Conservation (phyloP, 1,140 invertebrate genomes). For the Neuroterus valhalla region DNA sequence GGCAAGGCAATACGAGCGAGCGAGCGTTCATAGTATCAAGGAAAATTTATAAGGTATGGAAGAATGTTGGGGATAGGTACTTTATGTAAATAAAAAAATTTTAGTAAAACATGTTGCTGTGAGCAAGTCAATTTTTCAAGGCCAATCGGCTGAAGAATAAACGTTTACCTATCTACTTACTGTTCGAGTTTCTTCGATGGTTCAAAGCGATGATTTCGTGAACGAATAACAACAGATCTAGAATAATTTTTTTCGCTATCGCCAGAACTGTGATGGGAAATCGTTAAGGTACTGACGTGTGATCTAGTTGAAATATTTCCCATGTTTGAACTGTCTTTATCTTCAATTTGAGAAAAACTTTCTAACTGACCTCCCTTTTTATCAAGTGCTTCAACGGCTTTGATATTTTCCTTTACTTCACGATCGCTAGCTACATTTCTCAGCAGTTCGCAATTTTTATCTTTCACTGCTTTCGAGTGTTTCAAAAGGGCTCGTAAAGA, state of each 20-base stretch:
- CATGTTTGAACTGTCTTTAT: slow-evolving; percentile 52
- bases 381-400: slow-evolving; percentile 36
- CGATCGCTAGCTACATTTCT: slow-evolving; percentile 63
- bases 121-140: too few species aligned
- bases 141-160: too few species aligned
- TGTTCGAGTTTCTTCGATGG: slow-evolving; percentile 70
- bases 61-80: too few species aligned
- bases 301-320: slow-evolving; percentile 66
- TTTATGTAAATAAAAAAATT: too few species aligned
- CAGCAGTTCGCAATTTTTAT: slow-evolving; percentile 65
- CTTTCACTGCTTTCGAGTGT: slow-evolving; percentile 66
- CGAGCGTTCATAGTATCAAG: too few species aligned
- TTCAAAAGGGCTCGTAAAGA: slow-evolving; percentile 62
- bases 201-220: slow-evolving; percentile 62
- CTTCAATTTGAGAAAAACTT: slow-evolving; percentile 46
- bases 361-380: slow-evolving; percentile 42
- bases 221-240: slow-evolving; percentile 68
- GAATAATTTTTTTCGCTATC: slow-evolving; percentile 70
- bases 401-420: slow-evolving; percentile 51
- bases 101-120: background rate
- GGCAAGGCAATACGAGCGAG: too few species aligned
- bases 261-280: slow-evolving; percentile 68
- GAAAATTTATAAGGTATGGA: too few species aligned
- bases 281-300: slow-evolving; percentile 68
- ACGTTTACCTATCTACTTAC: slow-evolving; percentile 69